phyloP scores from a whole-genome alignment of 2,888 invertebrate species.

The Ichneumon xanthorius region DNA sequence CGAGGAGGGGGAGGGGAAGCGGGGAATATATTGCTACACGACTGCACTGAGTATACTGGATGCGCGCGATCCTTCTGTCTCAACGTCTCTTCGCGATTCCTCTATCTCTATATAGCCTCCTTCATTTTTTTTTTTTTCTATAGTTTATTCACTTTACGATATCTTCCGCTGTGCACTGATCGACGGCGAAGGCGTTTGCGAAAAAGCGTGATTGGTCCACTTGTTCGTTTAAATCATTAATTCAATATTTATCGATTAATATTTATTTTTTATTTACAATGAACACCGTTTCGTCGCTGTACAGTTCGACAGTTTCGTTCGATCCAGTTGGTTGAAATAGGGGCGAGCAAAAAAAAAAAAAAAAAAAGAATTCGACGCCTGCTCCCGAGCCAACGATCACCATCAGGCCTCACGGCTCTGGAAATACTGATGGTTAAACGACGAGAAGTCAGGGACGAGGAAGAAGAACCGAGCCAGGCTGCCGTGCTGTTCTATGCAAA shows the following conservation, averaged over 20 bases:
- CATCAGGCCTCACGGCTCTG: conserved; percentile 78
- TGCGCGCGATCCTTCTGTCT: conserved; percentile 66
- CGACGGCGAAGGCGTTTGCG: not conserved
- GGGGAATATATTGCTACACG: conserved; percentile 29
- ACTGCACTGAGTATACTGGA: conserved; percentile 59
- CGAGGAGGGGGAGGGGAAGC: conserved; percentile 43
- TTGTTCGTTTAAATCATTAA: conserved; percentile 19
- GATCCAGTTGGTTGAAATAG: not conserved
- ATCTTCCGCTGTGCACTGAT: conserved; percentile 14
- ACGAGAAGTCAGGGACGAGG: conserved; percentile 58
- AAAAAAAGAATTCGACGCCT: not conserved
- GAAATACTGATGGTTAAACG: conserved; percentile 73
- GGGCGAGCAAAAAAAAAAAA: conserved; percentile 19
- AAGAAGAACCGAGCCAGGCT: conserved; percentile 25
- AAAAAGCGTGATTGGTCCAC: not conserved
- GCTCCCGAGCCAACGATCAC: conserved; percentile 61
- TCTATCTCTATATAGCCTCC: conserved; percentile 9
- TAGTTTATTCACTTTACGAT: conserved; percentile 41
- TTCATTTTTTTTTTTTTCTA: conserved; percentile 32
- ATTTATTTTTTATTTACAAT: conserved; percentile 1
- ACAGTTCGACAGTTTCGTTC: not conserved
- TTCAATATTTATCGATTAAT: not conserved
- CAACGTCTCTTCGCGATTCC: conserved; percentile 61
- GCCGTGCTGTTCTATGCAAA: conserved; percentile 23
- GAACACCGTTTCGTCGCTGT: not conserved